These are phyloP conservation scores for Abscondita cerata DNA, from an alignment of 2,888 invertebrate species.

Conservation along the genomic window DNA sequence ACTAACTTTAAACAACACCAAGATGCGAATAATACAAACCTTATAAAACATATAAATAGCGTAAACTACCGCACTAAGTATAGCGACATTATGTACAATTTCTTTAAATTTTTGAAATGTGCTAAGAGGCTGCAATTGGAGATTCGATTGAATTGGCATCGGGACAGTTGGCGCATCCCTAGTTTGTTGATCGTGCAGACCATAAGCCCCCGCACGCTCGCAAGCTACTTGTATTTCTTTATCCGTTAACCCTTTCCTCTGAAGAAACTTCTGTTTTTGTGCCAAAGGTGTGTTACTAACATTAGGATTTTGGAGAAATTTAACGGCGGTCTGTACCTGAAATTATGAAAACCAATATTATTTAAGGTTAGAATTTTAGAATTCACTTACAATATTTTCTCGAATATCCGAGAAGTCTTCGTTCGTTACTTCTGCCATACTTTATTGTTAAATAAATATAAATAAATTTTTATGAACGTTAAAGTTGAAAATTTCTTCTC, in stretches of 20 bases:
- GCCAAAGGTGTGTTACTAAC: constrained; percentile 77
- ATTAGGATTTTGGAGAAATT: constrained; percentile 86
- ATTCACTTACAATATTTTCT: constrained; percentile 40
- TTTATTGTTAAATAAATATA: neutral
- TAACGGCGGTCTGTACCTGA: constrained; percentile 84
- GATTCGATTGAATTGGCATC: constrained; percentile 24
- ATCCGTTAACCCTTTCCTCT: constrained; percentile 78
- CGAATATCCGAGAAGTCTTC: constrained; percentile 23
- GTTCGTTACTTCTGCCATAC: neutral
- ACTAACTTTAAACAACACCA: neutral
- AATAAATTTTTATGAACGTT: neutral
- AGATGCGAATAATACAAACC: constrained; percentile 60
- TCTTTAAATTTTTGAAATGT: constrained; percentile 68
- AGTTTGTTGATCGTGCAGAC: constrained; percentile 47
- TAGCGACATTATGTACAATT: constrained; percentile 71
- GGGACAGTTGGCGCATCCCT: constrained; percentile 46
- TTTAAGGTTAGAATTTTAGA: constrained; percentile 2
- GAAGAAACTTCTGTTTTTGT: constrained; percentile 81
- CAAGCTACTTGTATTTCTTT: constrained; percentile 78
- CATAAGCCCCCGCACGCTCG: constrained; percentile 66
- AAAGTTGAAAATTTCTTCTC: neutral
- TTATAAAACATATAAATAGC: constrained; percentile 83
- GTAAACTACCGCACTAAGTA: constrained; percentile 81
- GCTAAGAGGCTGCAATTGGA: constrained; percentile 51
- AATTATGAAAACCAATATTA: constrained; percentile 49